Conservation (phyloP, 2,797 vertebrate genomes). For the Petrocephalus sullivani region DNA sequence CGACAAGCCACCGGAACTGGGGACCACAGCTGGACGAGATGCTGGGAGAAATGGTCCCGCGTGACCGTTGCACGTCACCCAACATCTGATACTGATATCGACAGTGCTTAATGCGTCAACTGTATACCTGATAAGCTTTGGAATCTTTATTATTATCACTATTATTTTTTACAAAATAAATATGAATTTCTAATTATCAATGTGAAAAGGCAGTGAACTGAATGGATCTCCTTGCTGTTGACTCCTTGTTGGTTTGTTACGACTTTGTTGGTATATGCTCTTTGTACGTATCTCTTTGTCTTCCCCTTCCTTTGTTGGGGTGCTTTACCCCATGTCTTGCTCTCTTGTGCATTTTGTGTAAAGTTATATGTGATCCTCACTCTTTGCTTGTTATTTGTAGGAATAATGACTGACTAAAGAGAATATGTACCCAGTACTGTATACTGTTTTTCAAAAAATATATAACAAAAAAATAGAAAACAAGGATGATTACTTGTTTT, state of each 20-base stretch:
- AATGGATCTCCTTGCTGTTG: constrained; percentile 31
- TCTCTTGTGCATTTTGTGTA: constrained; percentile 51
- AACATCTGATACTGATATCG: not conserved
- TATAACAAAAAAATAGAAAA: constrained; percentile 29
- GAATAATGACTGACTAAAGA: constrained; percentile 53
- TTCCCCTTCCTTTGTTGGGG: constrained; percentile 16
- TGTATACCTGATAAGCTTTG: not conserved
- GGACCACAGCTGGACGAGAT: not conserved
- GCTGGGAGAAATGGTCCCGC: not conserved
- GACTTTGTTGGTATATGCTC: constrained; percentile 42
- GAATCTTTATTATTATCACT: not conserved
- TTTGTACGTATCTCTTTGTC: constrained; percentile 48
- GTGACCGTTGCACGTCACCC: not conserved
- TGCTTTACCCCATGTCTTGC: constrained; percentile 43
- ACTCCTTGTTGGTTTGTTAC: constrained; percentile 32
- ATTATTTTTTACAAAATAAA: constrained; percentile 6
- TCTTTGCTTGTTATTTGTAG: constrained; percentile 64
- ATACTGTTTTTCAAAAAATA: constrained; percentile 50
- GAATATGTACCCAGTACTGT: constrained; percentile 58
- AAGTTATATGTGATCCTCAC: constrained; percentile 53
- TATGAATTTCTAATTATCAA: constrained; percentile 20
- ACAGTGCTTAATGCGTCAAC: not conserved
- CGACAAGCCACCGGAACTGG: not conserved
- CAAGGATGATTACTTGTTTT: constrained; percentile 41
- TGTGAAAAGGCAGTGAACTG: constrained; percentile 42